Evolutionary conservation across 2,888 invertebrate species (phyloP).

Genomic region (Euclidia mi): DNA sequence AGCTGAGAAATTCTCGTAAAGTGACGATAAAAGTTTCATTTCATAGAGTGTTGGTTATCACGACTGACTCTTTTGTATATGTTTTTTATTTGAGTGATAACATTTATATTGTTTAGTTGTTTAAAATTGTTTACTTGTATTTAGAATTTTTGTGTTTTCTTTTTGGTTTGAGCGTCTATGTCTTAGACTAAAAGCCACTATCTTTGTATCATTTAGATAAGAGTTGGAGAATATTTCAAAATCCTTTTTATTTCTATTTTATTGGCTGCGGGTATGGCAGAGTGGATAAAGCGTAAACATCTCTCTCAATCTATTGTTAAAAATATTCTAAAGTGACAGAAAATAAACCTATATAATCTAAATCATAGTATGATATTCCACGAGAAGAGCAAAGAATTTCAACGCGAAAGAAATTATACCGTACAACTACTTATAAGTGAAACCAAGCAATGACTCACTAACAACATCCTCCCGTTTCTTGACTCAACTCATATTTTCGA

Average conservation of each 20-base stretch:
- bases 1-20: constrained; percentile 67
- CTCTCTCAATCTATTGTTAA: too few relatives aligned
- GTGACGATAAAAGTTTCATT: constrained; percentile 64
- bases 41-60: constrained; percentile 52
- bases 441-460: neutral
- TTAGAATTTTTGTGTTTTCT: neutral
- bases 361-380: too few relatives aligned
- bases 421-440: neutral
- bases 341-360: too few relatives aligned
- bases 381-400: too few relatives aligned
- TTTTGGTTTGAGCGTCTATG: neutral
- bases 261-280: too few relatives aligned
- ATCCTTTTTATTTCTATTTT: too few relatives aligned
- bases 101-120: constrained; percentile 23
- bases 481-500: constrained; percentile 45
- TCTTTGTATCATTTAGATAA: too few relatives aligned
- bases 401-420: too few relatives aligned
- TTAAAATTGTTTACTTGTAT: neutral
- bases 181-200: too few relatives aligned
- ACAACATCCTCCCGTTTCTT: constrained; percentile 52
- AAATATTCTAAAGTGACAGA: too few relatives aligned
- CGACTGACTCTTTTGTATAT: constrained; percentile 37
- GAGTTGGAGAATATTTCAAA: too few relatives aligned
- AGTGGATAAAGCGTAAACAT: too few relatives aligned
- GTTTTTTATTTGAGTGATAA: constrained; percentile 47